A percentile compares a stretch with the other conserved stretches of the same genome.
phyloP scores from a whole-genome alignment of 2,888 invertebrate genomes.

The Heliconius hortense region DNA sequence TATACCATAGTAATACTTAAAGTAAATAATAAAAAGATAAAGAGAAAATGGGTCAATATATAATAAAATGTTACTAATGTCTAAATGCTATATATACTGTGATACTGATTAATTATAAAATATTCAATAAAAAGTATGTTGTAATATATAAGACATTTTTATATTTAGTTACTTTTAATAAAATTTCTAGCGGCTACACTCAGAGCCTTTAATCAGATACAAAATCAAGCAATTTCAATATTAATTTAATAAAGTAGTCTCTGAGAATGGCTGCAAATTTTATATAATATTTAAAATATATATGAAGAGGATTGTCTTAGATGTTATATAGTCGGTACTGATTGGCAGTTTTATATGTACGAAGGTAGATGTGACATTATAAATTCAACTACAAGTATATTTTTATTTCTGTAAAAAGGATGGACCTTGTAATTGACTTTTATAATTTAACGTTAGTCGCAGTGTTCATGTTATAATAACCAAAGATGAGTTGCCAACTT shows the following conservation, averaged over 20 bases:
- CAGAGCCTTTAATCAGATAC: neutral
- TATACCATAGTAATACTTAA: neutral
- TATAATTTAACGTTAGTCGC: neutral
- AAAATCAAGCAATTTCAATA: neutral
- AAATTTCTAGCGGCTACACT: neutral
- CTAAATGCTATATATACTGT: neutral
- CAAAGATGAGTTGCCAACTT: conserved; percentile 6
- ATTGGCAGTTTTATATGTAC: neutral
- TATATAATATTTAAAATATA: neutral
- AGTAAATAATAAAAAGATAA: neutral
- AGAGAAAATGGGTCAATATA: neutral
- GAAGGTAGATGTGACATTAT: neutral
- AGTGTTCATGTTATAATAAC: neutral
- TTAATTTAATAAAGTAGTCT: neutral
- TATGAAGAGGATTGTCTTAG: conserved; percentile 1
- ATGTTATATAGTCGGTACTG: neutral
- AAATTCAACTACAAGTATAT: conserved; percentile 14
- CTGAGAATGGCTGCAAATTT: neutral
- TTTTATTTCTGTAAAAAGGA: conserved; percentile 36
- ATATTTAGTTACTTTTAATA: neutral
- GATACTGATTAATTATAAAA: neutral
- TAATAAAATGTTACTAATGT: neutral
- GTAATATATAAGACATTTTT: neutral
- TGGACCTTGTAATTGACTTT: conserved; percentile 46
- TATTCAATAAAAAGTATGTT: neutral